Percentiles rank a stretch among this genome's conserved stretches.
Evolutionary conservation across 2,113 vertebrate genomes (phyloP).

Genomic region (Percopsis transmontana): DNA sequence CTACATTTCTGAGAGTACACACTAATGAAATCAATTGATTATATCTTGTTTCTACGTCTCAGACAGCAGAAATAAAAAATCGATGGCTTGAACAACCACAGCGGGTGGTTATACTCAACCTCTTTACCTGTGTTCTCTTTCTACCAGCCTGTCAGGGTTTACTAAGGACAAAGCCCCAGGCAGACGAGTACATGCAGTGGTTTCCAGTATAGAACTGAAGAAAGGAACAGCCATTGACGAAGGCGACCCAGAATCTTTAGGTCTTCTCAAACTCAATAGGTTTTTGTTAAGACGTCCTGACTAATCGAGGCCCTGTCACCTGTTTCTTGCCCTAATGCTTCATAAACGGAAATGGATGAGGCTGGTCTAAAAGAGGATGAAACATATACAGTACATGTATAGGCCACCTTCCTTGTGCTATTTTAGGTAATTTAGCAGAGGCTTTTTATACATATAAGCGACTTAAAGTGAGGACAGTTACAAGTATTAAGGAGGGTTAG

Average conservation of each 20-base stretch:
- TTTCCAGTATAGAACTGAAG: slow-evolving; percentile 43
- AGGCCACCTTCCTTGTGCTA: no score
- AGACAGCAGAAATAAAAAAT: slow-evolving; percentile 1
- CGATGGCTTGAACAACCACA: slow-evolving; percentile 5
- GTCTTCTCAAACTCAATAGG: slow-evolving; percentile 40
- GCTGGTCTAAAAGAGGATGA: no score
- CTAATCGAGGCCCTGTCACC: slow-evolving; percentile 30
- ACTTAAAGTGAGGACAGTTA: no score
- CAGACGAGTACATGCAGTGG: slow-evolving; percentile 4
- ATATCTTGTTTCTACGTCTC: slow-evolving; percentile 14
- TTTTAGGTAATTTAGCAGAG: no score
- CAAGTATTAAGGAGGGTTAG: no score
- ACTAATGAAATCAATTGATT: slow-evolving; percentile 22
- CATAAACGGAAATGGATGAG: slow-evolving; percentile 18
- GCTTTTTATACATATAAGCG: no score
- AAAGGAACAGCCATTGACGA: slow-evolving; percentile 24
- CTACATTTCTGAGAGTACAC: slow-evolving; percentile 35
- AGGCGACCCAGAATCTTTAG: slow-evolving; percentile 17
- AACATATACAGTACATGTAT: no score
- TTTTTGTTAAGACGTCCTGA: slow-evolving; percentile 31
- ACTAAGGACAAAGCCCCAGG: slow-evolving; percentile 12
- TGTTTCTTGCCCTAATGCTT: slow-evolving; percentile 20
- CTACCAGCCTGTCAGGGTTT: slow-evolving; percentile 19
- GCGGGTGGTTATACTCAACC: slow-evolving; percentile 18
- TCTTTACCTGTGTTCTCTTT: neutral